Percentiles rank a stretch among this genome's conserved stretches.
Evolutionary conservation across 2,113 vertebrate genomes (phyloP).

Genomic region (Corythornis madagascariensis): DNA sequence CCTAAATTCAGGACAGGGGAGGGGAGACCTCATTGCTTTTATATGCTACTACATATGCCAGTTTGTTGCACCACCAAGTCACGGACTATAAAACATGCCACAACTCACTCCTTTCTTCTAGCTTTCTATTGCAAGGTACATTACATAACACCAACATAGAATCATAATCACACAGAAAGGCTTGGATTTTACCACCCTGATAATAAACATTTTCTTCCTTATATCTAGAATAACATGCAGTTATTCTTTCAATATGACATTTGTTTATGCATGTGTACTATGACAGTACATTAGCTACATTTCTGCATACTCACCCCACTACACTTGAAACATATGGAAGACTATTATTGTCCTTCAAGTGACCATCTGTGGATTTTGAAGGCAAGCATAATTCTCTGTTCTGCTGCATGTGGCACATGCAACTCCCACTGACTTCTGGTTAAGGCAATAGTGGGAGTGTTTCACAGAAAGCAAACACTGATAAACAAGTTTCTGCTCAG

Average conservation of each 20-base stretch:
- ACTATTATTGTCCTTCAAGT: neutral
- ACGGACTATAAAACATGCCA: neutral
- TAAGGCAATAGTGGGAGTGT: neutral
- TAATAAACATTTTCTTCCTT: rapidly evolving
- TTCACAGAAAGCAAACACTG: neutral
- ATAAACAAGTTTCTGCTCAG: neutral
- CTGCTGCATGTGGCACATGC: neutral
- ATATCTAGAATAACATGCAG: neutral
- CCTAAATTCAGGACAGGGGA: neutral
- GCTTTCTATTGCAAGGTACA: neutral
- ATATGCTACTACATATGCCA: neutral
- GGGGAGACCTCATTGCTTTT: neutral
- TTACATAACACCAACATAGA: neutral
- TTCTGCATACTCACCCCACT: neutral
- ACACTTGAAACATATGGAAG: neutral
- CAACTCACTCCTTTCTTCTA: neutral
- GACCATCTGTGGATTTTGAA: neutral
- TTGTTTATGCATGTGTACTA: neutral
- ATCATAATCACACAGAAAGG: neutral
- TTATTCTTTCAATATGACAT: neutral
- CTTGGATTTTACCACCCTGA: neutral
- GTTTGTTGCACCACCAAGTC: neutral
- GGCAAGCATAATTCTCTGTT: neutral
- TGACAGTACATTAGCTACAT: neutral
- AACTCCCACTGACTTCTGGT: neutral